Evolutionary conservation across 92 coral and sea anemone genomes (phyloP).

Genomic region (Anthopleura xanthogrammica): DNA sequence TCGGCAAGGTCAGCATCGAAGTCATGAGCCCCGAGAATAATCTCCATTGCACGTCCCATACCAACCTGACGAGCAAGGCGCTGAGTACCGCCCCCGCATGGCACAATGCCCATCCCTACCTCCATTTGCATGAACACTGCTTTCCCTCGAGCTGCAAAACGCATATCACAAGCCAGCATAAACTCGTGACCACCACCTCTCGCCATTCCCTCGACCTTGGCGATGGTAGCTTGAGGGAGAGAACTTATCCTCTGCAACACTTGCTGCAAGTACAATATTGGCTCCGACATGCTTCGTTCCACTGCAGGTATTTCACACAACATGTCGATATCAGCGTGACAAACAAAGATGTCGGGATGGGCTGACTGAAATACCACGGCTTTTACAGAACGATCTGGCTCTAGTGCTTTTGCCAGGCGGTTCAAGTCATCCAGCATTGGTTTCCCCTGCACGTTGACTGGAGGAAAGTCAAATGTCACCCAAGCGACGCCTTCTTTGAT

Average conservation of each 20-base stretch:
- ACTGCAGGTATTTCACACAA: conserved; percentile 72
- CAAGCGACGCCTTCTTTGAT: conserved; percentile 79
- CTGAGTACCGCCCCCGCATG: conserved; percentile 93
- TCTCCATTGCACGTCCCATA: conserved; percentile 90
- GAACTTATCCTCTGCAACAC: conserved; percentile 75
- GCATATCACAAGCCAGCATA: conserved; percentile 89
- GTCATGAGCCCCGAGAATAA: conserved; percentile 85
- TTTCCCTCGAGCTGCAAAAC: conserved; percentile 91
- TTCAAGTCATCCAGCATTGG: conserved; percentile 84
- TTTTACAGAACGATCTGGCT: conserved; percentile 72
- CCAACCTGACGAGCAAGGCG: conserved; percentile 86
- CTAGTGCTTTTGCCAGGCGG: conserved; percentile 73
- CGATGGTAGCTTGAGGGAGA: conserved; percentile 88
- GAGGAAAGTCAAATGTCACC: conserved; percentile 89
- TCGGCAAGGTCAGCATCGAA: conserved; percentile 86
- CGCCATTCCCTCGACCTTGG: conserved; percentile 93
- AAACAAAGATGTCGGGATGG: conserved; percentile 82
- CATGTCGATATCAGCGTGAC: conserved; percentile 92
- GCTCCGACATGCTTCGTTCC: conserved; percentile 66
- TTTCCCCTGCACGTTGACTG: conserved; percentile 87
- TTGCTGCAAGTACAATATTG: conserved; percentile 67
- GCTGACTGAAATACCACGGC: conserved; percentile 87
- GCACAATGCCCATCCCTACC: conserved; percentile 93
- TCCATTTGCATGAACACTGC: conserved; percentile 97
- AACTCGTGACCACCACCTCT: conserved; percentile 91